These are phyloP conservation scores for Salvelinus alpinus DNA, from an alignment of 2,113 vertebrate species.

Conservation along the genomic window DNA sequence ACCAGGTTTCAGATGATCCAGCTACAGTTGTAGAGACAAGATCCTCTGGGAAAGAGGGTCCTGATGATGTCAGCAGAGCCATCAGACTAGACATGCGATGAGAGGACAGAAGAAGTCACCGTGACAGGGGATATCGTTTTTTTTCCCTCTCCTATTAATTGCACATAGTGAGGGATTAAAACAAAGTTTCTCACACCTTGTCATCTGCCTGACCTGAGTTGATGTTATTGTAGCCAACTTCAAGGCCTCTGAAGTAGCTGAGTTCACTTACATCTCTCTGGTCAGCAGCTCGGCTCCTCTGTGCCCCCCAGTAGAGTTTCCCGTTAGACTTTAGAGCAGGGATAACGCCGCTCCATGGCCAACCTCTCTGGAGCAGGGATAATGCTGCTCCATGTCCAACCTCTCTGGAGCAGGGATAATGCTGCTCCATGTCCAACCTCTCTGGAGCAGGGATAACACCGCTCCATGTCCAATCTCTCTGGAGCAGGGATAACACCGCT, in stretches of 20 bases:
- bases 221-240: conserved; percentile 78
- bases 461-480: too few relatives aligned
- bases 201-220: conserved; percentile 71
- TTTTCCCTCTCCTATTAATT: conserved; percentile 30
- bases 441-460: too few relatives aligned
- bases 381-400: too few relatives aligned
- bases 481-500: too few relatives aligned
- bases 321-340: conserved; percentile 15
- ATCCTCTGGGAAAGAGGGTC: background rate
- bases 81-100: background rate
- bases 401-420: too few relatives aligned
- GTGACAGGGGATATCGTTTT: conserved; percentile 27
- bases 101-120: background rate
- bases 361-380: too few relatives aligned
- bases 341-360: too few relatives aligned
- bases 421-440: too few relatives aligned
- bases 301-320: conserved; percentile 62
- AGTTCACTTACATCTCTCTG: conserved; percentile 73
- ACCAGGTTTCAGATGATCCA: background rate
- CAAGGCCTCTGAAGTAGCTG: conserved; percentile 76
- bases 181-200: conserved; percentile 67
- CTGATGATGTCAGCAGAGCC: too few relatives aligned
- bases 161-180: conserved; percentile 55
- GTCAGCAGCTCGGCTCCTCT: conserved; percentile 53
- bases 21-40: background rate